phyloP scores from a whole-genome alignment of 2,888 invertebrate genomes.

The Hydropsyche betteni region DNA sequence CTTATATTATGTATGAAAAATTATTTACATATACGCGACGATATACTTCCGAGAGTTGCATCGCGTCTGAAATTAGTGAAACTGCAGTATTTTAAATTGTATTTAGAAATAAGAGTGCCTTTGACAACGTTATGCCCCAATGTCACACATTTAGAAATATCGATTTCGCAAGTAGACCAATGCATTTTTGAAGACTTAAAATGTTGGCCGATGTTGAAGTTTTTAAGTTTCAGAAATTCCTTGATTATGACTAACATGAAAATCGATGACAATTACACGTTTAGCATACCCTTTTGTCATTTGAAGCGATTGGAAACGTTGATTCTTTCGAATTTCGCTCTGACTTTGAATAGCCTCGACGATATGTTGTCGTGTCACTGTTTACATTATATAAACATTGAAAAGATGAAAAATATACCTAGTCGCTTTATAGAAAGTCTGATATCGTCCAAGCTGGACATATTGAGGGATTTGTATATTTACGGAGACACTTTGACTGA shows the following conservation, averaged over 20 bases:
- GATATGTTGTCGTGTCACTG: conserved; percentile 64
- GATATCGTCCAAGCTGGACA: conserved; percentile 60
- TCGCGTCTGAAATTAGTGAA: conserved; percentile 66
- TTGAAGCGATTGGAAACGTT: conserved; percentile 62
- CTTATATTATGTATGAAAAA: conserved; percentile 67
- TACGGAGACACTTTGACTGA: conserved; percentile 66
- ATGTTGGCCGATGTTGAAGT: conserved; percentile 64
- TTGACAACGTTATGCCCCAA: conserved; percentile 65
- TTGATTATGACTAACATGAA: conserved; percentile 61
- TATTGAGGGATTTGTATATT: conserved; percentile 62
- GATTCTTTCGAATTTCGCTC: conserved; percentile 64
- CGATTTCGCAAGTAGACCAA: conserved; percentile 66
- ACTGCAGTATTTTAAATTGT: conserved; percentile 67
- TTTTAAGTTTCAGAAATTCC: conserved; percentile 66
- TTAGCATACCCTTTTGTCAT: conserved; percentile 65
- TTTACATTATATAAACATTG: conserved; percentile 65
- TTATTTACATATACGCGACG: conserved; percentile 64
- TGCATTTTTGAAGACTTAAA: conserved; percentile 66
- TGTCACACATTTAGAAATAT: conserved; percentile 66
- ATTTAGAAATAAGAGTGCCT: conserved; percentile 64
- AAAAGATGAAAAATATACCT: conserved; percentile 67
- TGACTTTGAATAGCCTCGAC: conserved; percentile 63
- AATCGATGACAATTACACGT: conserved; percentile 64
- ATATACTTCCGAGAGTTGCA: conserved; percentile 65
- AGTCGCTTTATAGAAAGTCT: conserved; percentile 64